Evolutionary conservation across 2,113 vertebrate species (phyloP).

Genomic region (Brevimyrus niger): DNA sequence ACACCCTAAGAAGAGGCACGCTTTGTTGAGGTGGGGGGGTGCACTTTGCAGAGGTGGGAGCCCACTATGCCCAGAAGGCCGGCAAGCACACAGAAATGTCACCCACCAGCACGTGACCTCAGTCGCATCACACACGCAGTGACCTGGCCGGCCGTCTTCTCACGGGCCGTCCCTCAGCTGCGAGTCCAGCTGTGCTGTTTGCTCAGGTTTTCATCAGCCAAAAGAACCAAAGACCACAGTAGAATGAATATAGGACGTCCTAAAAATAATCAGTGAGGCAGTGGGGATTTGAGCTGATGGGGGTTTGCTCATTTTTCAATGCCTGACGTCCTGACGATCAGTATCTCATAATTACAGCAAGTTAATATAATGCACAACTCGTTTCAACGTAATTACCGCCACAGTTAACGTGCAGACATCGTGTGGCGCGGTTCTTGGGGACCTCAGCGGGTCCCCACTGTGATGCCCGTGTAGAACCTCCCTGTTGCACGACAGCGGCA

Average conservation of each 20-base stretch:
- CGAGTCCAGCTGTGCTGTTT: background rate
- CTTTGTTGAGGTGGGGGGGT: background rate
- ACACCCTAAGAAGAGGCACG: background rate
- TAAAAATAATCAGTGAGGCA: background rate
- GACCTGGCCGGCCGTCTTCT: background rate
- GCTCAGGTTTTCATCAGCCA: background rate
- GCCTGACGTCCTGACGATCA: background rate
- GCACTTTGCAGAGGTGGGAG: background rate
- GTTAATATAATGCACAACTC: background rate
- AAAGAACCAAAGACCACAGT: background rate
- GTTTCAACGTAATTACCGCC: background rate
- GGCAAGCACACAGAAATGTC: background rate
- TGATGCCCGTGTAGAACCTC: background rate
- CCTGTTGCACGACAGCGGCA: background rate
- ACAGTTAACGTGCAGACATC: background rate
- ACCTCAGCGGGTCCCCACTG: background rate
- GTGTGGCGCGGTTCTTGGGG: background rate
- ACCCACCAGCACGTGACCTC: background rate
- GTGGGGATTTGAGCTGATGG: background rate
- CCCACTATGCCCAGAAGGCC: background rate
- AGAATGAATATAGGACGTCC: background rate
- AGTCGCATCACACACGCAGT: background rate
- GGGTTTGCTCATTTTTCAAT: background rate
- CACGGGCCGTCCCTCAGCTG: background rate
- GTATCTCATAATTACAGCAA: background rate